Base-by-base conservation (phyloP, 2,113 vertebrate genomes). In the Scopus umbretta region DNA sequence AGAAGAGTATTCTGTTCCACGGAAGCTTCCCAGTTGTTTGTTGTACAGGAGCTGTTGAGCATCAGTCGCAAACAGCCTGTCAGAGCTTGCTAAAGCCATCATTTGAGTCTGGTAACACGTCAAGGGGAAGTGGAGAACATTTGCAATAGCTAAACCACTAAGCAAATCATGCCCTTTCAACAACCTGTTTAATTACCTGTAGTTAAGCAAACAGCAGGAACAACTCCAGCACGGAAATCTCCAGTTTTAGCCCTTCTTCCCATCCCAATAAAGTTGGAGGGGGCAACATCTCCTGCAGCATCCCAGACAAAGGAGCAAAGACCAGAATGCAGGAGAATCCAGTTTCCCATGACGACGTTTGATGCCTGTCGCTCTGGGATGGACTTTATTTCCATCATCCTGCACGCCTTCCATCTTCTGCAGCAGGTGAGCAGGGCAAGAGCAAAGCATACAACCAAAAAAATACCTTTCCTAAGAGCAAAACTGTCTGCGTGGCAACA, bases 261-360 rank as follows among this genome's bases (percentile, higher is more conserved):
- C 12, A 49, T 38, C 70, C 32, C 30, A 32, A 7, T 25, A 65
- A 55, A 38, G 6, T 0, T 50, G 16, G 22, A 62, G 20, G n/a
- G 68, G 32, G 5, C 49, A 73, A 16, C 30, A 29, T 56, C 25
- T 86, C 27, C 49, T 17, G 3, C 73, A 87, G 42, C 22, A 55
- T 73, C 30, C n/a, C 43, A 38, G 32, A 74, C 3, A n/a, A 40
- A 80, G 26, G 27, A 29, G 5, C 6, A 47, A 81, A 18, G 3
- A 47, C 9, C 32, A 52, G n/a, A 36, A 87, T 14, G 7, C 6
- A 78, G 32, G 19, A 80, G 42, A 83, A 62, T 14, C 27, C 55
- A 23, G 9, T 38, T 68, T 65, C 11, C 11, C 16, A 1, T 2
- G 0, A 16, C 14, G 29, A 36, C 7, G 1, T 42, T 30, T 27